Evolutionary conservation across 2,797 vertebrate species (phyloP).

Genomic region (Phaenicophaeus curvirostris): DNA sequence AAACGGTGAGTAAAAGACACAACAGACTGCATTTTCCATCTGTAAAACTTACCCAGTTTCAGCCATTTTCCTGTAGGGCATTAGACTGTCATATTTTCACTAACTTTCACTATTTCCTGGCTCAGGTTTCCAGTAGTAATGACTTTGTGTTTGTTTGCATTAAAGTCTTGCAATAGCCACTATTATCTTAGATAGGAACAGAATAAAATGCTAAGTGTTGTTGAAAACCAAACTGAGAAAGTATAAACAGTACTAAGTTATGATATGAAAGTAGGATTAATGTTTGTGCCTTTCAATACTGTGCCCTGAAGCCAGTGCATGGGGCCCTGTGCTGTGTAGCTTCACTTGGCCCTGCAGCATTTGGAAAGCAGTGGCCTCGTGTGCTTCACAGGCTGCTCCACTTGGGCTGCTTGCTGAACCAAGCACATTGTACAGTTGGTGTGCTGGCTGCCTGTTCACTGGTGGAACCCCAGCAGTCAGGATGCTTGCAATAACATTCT

Average conservation of each 20-base stretch:
- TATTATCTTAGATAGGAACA: not conserved
- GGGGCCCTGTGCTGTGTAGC: not conserved
- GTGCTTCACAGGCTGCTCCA: not conserved
- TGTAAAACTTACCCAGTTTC: not conserved
- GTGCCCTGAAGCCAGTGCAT: not conserved
- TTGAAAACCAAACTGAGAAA: not conserved
- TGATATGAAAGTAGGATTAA: not conserved
- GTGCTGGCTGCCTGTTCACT: not conserved
- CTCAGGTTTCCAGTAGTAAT: not conserved
- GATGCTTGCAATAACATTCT: not conserved
- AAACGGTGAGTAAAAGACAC: conserved; percentile 83
- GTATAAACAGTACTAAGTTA: not conserved
- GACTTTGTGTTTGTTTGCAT: not conserved
- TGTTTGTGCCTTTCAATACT: not conserved
- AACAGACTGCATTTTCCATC: not conserved
- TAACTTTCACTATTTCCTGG: not conserved
- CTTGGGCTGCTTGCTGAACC: too few relatives aligned
- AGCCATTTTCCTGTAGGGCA: not conserved
- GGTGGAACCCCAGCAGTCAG: not conserved
- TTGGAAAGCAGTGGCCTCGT: not conserved
- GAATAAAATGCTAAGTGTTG: not conserved
- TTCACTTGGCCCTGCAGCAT: rapidly evolving
- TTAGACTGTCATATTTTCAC: not conserved
- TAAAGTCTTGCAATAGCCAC: not conserved
- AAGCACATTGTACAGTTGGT: too few relatives aligned